Base-by-base conservation (phyloP, 2,888 invertebrate species). In the Ornithoptera alexandrae region DNA sequence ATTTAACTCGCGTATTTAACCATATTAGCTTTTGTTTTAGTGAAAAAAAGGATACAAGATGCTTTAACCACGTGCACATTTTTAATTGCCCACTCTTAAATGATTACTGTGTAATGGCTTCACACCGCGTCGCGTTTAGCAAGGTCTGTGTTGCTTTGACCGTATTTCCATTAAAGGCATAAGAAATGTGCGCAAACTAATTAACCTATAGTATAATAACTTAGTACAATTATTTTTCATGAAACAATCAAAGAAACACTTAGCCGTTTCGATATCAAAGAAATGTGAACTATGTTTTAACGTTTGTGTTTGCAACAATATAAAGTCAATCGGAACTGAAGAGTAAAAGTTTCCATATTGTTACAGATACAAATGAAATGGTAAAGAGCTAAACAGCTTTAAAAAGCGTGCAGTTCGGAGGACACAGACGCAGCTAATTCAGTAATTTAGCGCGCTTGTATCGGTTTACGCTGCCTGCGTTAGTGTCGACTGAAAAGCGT, bases 91-190 rank as follows among this genome's bases (percentile, higher is more conserved):
- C 73, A 67, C 73, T 68, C 75, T 77, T 78, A 76, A 77, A 78
- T 77, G 76, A 70, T 73, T 73, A 72, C 76, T 78, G 59, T 63
- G 65, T 67, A 53, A 76, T 76, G 75, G 76, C 76, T 22, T 24
- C 58, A 42, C 30, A 24, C 75, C 74, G 76, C 77, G 77, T 77
- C 81, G 80, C 77, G 78, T 74, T 22, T 79, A 77, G 78, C 82
- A 80, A 78, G 76, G 76, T 73, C 74, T 77, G 73, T 74, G 78
- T 78, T 78, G 78, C 76, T 79, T 78, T 74, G 22, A 50, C 46
- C 57, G 76, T 74, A 74, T 75, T 73, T 17, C 15, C 46, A 2
- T 46, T 46, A 46, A 46, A 46, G 15, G 46, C 46, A 46, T 46
- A 46, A 46, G 10, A 4, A 53, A 53, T 53, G n/a, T 53, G 18